phyloP scores from a whole-genome alignment of 2,888 invertebrate species.

The Drosophila histrio region DNA sequence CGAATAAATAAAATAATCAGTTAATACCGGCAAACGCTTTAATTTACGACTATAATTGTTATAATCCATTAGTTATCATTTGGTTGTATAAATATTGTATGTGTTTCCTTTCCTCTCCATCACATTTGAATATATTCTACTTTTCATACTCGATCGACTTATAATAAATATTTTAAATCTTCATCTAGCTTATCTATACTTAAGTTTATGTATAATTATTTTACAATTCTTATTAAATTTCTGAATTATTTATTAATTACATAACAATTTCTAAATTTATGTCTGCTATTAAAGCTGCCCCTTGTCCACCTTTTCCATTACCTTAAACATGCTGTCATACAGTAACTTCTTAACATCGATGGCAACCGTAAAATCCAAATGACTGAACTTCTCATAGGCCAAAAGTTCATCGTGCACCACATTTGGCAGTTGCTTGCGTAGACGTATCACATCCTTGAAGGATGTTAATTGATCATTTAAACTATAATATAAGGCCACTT shows the following conservation, averaged over 20 bases:
- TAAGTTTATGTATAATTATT: too few relatives aligned
- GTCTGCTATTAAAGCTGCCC: slow-evolving; percentile 38
- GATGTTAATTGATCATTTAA: slow-evolving; percentile 84
- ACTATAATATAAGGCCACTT: slow-evolving; percentile 79
- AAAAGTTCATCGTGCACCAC: slow-evolving; percentile 56
- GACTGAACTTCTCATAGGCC: slow-evolving; percentile 42
- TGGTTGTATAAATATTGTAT: too few relatives aligned
- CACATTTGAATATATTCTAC: too few relatives aligned
- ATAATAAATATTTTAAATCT: too few relatives aligned
- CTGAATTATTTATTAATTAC: too few relatives aligned
- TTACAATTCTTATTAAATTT: neutral
- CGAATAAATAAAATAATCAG: too few relatives aligned
- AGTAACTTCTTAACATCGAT: slow-evolving; percentile 48
- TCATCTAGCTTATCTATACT: too few relatives aligned
- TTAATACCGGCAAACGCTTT: too few relatives aligned
- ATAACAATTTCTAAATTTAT: neutral
- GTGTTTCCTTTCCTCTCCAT: too few relatives aligned
- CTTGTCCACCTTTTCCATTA: slow-evolving; percentile 53
- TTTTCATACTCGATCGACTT: too few relatives aligned
- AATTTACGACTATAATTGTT: too few relatives aligned
- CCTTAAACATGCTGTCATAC: slow-evolving; percentile 38
- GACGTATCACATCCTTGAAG: slow-evolving; percentile 64
- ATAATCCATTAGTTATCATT: too few relatives aligned
- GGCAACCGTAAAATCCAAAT: slow-evolving; percentile 45
- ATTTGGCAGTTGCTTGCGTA: slow-evolving; percentile 67